Conservation (phyloP, 2,888 invertebrate species). For the Tetragonisca angustula region DNA sequence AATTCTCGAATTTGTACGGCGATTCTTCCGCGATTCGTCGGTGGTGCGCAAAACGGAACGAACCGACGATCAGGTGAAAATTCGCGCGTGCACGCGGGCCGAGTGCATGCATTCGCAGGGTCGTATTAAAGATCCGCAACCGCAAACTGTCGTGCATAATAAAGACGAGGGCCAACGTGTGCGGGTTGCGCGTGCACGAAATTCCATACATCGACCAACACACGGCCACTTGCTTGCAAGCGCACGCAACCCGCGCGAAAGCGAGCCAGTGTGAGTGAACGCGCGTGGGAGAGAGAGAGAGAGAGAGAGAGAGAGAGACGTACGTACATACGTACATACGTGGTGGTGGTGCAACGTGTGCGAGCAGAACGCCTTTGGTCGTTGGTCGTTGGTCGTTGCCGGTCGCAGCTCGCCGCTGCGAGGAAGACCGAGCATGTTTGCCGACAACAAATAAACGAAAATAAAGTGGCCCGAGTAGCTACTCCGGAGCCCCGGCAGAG, state of each 20-base stretch:
- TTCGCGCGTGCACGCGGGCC: constrained; percentile 14
- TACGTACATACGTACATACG: constrained; percentile 8
- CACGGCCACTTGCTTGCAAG: background rate
- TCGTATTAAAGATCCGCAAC: constrained; percentile 49
- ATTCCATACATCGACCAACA: background rate
- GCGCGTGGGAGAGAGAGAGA: constrained; percentile 30
- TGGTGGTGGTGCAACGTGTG: constrained; percentile 64
- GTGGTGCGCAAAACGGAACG: background rate
- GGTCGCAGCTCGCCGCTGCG: constrained; percentile 57
- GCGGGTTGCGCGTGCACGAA: constrained; percentile 1
- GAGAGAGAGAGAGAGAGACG: constrained; percentile 30
- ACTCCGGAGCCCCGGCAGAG: constrained; percentile 70
- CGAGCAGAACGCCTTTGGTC: constrained; percentile 59
- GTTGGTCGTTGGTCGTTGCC: constrained; percentile 49
- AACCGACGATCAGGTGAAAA: constrained; percentile 21
- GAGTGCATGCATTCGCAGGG: constrained; percentile 32
- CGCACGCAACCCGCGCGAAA: background rate
- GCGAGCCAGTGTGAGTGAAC: constrained; percentile 19
- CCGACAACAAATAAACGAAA: constrained; percentile 80
- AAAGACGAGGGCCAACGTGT: constrained; percentile 17
- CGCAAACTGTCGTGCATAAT: constrained; percentile 48
- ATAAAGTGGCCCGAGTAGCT: constrained; percentile 76
- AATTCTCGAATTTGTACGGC: background rate
- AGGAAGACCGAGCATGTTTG: constrained; percentile 77
- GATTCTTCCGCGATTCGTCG: background rate